Evolutionary conservation across 1,140 invertebrate species (phyloP).

Genomic region (Tachypleus tridentatus): DNA sequence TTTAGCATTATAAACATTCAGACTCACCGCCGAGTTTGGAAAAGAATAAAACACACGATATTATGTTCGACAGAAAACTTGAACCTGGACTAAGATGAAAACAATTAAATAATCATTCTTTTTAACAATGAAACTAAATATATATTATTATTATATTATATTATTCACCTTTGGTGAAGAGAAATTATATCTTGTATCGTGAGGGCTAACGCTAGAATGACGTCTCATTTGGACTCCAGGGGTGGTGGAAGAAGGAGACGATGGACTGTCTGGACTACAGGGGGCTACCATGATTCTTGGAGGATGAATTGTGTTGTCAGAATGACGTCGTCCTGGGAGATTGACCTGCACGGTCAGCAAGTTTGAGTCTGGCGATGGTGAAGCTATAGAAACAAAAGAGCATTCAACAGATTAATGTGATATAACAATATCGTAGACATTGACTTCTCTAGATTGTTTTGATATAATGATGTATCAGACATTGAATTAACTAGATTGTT

Average conservation of each 20-base stretch:
- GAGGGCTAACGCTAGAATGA: conserved; percentile 77
- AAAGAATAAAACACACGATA: background rate
- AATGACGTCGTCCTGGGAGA: conserved; percentile 61
- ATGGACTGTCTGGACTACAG: conserved; percentile 45
- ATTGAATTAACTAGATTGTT: too few relatives aligned
- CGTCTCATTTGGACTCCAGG: conserved; percentile 60
- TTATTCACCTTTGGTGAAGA: conserved; percentile 20
- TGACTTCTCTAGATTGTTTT: too few relatives aligned
- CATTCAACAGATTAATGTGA: background rate
- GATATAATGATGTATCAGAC: too few relatives aligned
- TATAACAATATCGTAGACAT: too few relatives aligned
- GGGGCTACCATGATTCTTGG: conserved; percentile 47
- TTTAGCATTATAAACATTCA: background rate
- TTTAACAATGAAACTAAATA: too few relatives aligned
- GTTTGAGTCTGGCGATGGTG: conserved; percentile 69
- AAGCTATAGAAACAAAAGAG: conserved; percentile 38
- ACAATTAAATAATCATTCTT: too few relatives aligned
- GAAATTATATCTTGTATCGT: conserved; percentile 54
- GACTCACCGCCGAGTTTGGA: conserved; percentile 1
- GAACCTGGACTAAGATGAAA: background rate
- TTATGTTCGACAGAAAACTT: background rate
- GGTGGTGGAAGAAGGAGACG: conserved; percentile 61
- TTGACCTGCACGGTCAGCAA: conserved; percentile 67
- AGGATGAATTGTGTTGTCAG: conserved; percentile 75
- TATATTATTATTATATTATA: too few relatives aligned